These are phyloP conservation scores for Molossus alvarezi DNA, from an alignment of 2,797 vertebrate genomes.

Conservation along the genomic window DNA sequence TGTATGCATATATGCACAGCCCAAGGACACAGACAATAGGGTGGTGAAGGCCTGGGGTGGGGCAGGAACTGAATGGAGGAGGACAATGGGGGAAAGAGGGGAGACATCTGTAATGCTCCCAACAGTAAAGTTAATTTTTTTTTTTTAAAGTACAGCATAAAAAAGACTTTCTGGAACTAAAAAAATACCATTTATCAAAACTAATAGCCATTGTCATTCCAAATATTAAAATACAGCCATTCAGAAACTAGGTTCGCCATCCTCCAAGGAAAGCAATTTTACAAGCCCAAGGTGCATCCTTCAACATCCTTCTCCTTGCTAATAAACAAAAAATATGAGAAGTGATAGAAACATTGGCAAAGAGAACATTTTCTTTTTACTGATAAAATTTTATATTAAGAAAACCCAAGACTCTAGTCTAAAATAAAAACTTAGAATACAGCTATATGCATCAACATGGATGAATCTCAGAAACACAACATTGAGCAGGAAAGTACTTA, in stretches of 20 bases:
- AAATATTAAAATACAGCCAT: conserved; percentile 61
- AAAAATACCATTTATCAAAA: conserved; percentile 66
- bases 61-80: too few species aligned
- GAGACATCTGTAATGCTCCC: too few species aligned
- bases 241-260: conserved; percentile 42
- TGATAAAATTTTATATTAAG: conserved; percentile 33
- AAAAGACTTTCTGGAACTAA: conserved; percentile 63
- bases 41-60: too few species aligned
- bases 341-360: conserved; percentile 51
- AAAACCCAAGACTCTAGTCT: conserved; percentile 52
- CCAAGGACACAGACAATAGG: too few species aligned
- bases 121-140: too few species aligned
- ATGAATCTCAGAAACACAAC: conserved; percentile 50
- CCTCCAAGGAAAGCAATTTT: conserved; percentile 50
- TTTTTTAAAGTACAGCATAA: background rate
- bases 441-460: conserved; percentile 44
- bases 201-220: conserved; percentile 61
- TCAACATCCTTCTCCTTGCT: conserved; percentile 10
- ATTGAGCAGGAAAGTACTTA: conserved; percentile 32
- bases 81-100: too few species aligned
- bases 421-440: conserved; percentile 29
- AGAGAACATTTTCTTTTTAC: conserved; percentile 60
- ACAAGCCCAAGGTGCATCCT: background rate
- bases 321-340: conserved; percentile 64
- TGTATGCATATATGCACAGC: too few species aligned